phyloP scores from a whole-genome alignment of 2,797 vertebrate genomes.

The Sebastes glaucus region DNA sequence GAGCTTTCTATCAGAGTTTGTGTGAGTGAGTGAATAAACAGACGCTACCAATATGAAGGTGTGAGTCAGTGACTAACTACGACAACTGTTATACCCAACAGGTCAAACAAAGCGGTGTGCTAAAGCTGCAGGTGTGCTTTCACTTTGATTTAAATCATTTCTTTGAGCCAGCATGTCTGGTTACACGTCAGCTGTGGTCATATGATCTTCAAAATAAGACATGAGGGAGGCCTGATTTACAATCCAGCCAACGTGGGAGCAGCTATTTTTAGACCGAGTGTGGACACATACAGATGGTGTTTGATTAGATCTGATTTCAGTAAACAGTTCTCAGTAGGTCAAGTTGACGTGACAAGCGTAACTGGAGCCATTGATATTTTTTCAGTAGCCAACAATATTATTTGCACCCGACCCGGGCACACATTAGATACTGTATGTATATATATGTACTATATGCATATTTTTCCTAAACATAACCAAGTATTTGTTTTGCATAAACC shows the following conservation, averaged over 20 bases:
- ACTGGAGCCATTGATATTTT: background rate
- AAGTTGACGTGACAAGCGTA: background rate
- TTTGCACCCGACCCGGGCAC: too few species aligned
- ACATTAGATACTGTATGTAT: too few species aligned
- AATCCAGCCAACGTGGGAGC: background rate
- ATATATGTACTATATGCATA: too few species aligned
- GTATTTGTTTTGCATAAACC: too few species aligned
- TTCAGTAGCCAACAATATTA: too few species aligned
- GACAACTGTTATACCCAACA: background rate
- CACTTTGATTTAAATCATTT: background rate
- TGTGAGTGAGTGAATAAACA: background rate
- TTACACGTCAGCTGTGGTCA: background rate
- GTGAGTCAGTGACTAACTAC: background rate
- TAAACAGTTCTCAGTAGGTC: conserved; percentile 3
- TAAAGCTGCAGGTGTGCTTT: background rate
- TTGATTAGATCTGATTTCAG: conserved; percentile 35
- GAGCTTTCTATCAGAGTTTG: background rate
- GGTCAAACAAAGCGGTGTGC: background rate
- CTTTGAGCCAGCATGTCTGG: background rate
- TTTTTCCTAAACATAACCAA: too few species aligned
- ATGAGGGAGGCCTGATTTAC: background rate
- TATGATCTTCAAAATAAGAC: conserved; percentile 15
- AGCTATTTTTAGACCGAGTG: conserved; percentile 24
- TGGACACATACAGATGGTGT: conserved; percentile 10
- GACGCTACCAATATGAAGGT: background rate